phyloP scores from a whole-genome alignment of 2,797 vertebrate species.

The Syngnathus acus region DNA sequence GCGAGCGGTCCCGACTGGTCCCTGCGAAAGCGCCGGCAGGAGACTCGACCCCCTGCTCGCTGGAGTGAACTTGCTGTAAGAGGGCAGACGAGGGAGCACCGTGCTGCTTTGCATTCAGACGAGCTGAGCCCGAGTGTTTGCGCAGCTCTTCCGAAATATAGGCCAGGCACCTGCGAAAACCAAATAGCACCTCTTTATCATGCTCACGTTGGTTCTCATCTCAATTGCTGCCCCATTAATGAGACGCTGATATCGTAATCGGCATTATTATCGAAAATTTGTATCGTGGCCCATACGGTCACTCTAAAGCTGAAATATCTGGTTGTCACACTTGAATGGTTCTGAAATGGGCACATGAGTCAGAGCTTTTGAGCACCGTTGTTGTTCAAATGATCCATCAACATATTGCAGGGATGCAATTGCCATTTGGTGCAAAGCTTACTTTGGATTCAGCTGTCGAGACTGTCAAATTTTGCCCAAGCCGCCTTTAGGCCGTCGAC shows the following conservation, averaged over 20 bases:
- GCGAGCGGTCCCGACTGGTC: conserved; percentile 20
- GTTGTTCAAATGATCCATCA: conserved; percentile 17
- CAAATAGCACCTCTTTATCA: conserved; percentile 22
- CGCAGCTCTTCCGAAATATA: conserved; percentile 35
- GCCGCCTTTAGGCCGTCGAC: conserved; percentile 37
- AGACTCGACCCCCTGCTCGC: conserved; percentile 30
- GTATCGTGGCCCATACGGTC: background rate
- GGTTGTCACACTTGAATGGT: background rate
- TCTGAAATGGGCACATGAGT: background rate
- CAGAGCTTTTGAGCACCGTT: background rate
- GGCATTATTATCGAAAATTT: too few relatives aligned
- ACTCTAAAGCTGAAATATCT: too few relatives aligned
- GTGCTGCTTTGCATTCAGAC: conserved; percentile 30
- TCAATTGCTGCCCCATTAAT: conserved; percentile 11
- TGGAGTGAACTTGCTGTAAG: conserved; percentile 28
- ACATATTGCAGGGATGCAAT: conserved; percentile 11
- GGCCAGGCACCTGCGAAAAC: conserved; percentile 34
- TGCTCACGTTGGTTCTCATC: background rate
- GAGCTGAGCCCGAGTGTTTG: conserved; percentile 23
- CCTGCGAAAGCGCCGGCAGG: conserved; percentile 3
- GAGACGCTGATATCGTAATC: conserved; percentile 20
- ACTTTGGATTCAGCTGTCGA: conserved; percentile 35
- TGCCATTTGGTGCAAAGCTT: conserved; percentile 26
- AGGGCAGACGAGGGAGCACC: conserved; percentile 17
- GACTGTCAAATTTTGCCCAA: conserved; percentile 32